A percentile compares a stretch with the other conserved stretches of the same genome.
These are phyloP conservation scores for Troides helena DNA, from an alignment of 2,888 invertebrate species.

Conservation along the genomic window DNA sequence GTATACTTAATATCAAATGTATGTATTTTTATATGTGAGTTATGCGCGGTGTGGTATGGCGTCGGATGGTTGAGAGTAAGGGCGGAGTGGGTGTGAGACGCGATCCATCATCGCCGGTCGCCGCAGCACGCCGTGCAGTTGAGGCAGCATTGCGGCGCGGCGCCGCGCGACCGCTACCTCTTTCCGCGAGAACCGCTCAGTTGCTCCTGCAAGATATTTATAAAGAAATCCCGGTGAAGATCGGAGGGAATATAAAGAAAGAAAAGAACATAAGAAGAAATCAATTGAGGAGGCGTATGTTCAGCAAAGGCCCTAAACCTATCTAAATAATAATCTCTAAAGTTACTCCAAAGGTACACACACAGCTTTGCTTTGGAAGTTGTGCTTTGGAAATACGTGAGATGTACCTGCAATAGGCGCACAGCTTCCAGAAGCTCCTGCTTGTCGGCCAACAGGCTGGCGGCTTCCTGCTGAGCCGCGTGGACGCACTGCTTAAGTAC, in stretches of 20 bases:
- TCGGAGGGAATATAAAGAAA: no score
- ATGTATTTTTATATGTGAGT: no score
- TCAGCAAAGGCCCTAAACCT: no score
- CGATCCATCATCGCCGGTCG: slow-evolving; percentile 51
- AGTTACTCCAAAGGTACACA: no score
- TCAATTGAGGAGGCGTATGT: no score
- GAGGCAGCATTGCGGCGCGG: slow-evolving; percentile 75
- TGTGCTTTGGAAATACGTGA: no score
- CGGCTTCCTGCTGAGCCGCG: slow-evolving; percentile 88
- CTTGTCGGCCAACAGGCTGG: slow-evolving; percentile 86
- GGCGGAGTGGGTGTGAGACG: neutral
- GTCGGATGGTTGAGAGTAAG: neutral
- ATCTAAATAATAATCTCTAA: neutral
- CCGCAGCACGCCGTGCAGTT: slow-evolving; percentile 79
- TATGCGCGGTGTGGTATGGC: neutral
- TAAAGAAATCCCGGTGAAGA: neutral
- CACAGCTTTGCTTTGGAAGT: no score
- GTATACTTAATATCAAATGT: no score
- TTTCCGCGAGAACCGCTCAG: slow-evolving; percentile 66
- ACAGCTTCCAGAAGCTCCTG: slow-evolving; percentile 85
- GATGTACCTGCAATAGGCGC: slow-evolving; percentile 81
- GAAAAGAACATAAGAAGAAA: no score
- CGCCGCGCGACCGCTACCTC: slow-evolving; percentile 76
- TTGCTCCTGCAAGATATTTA: slow-evolving; percentile 59
- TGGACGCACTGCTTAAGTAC: slow-evolving; percentile 70